Percentiles rank a stretch among this genome's conserved stretches.
These are phyloP conservation scores for Anguilla marmorata DNA, from an alignment of 2,797 vertebrate species.

Conservation along the genomic window DNA sequence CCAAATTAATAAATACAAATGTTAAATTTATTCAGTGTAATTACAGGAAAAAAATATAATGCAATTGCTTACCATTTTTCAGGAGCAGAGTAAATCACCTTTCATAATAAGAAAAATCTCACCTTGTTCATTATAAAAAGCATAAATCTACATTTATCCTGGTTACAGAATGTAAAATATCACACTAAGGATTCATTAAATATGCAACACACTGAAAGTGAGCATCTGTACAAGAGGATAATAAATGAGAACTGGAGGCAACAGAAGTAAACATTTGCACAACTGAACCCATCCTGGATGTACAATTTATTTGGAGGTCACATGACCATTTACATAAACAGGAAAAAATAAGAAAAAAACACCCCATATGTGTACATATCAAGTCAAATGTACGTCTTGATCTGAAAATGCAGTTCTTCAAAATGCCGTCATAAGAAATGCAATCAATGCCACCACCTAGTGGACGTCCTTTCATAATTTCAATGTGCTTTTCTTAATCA, in stretches of 20 bases:
- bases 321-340: neutral
- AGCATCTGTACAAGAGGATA: neutral
- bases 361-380: neutral
- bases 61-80: neutral
- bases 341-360: neutral
- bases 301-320: neutral
- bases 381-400: neutral
- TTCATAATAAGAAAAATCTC: neutral
- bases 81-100: neutral
- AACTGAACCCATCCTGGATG: neutral
- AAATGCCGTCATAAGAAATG: neutral
- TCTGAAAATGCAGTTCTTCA: neutral
- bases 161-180: neutral
- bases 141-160: neutral
- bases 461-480: slow-evolving; percentile 34
- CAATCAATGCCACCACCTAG: slow-evolving; percentile 52
- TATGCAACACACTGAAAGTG: neutral
- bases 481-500: neutral
- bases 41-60: neutral
- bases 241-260: neutral
- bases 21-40: neutral
- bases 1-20: neutral
- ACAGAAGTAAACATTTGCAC: neutral
- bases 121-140: neutral
- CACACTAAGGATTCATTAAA: neutral